Conservation (phyloP, 2,888 invertebrate species). For the Erebia aethiops region DNA sequence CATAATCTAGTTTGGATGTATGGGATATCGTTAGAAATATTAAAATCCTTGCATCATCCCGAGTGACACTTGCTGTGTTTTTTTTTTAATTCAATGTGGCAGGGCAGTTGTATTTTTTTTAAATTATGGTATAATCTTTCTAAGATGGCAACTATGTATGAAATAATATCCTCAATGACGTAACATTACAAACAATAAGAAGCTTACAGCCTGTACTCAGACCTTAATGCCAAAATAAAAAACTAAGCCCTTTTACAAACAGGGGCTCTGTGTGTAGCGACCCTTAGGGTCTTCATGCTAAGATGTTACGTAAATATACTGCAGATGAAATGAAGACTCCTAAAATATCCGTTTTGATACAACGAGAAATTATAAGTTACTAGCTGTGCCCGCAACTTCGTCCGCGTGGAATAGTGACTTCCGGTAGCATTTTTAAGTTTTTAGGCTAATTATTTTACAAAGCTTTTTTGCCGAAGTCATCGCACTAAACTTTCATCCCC, state of each 20-base stretch:
- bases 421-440: too few species aligned
- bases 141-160: neutral
- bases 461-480: too few species aligned
- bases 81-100: too few species aligned
- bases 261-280: slow-evolving; percentile 4
- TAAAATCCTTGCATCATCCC: too few species aligned
- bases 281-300: slow-evolving; percentile 1
- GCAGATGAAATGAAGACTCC: neutral
- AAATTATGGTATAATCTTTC: neutral
- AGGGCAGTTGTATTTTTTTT: too few species aligned
- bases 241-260: slow-evolving; percentile 5
- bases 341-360: neutral
- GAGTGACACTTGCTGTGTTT: too few species aligned
- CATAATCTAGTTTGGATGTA: too few species aligned
- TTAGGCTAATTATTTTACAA: too few species aligned
- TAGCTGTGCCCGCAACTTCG: too few species aligned
- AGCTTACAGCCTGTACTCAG: neutral
- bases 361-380: neutral
- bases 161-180: neutral
- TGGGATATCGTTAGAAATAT: too few species aligned
- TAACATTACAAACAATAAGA: slow-evolving; percentile 2
- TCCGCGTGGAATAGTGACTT: too few species aligned
- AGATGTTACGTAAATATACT: slow-evolving; percentile 11
- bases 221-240: slow-evolving; percentile 3
- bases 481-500: too few species aligned